Evolutionary conservation across 2,888 invertebrate genomes (phyloP), one percentile per base, ranked within the genome.

Genomic region (Drosophila gaucha): DNA sequence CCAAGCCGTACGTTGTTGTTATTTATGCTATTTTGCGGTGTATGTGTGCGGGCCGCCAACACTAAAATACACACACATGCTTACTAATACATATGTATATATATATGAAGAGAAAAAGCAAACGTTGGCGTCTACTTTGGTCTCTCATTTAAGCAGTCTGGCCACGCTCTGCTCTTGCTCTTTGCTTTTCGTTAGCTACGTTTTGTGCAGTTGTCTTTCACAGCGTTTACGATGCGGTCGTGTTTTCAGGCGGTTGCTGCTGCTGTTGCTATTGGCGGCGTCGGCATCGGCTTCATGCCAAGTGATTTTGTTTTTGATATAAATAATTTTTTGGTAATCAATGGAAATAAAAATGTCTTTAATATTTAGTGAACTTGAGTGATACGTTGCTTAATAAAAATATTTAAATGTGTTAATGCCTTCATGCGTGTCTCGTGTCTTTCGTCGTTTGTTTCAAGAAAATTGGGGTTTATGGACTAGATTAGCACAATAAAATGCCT

Each of bases 21-120:
- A 68, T 84, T 78, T 75, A 75, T 84, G 79, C 70, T 80, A 78
- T 84, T 80, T 77, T 77, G 67, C 50, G 50, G 72, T 72, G 54
- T 57, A 33, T 66, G 55, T 70, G 69, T 65, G 68, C 38, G 44
- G 14, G 28, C 33, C 38, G 35, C 57, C 55, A 51, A 55, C 66
- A 60, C 58, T 24, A 35, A 67, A 43, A 54, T 60, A 56, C 24
- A 55, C n/a, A 33, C 14, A 46, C 10, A 26, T 44, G 12, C 28
- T 30, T 44, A 31, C 30, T 41, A n/a, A n/a, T n/a, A 31, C 12
- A 31, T 31, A n/a, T 20, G 31, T 28, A 47, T 39, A 56, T 26
- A 49, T 16, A 26, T 46, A 28, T 14, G 28, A 35, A 38, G 24
- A 71, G 68, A 44, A 73, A 58, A 66, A 58, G 50, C 60, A 65